Evolutionary conservation across 2,797 vertebrate species (phyloP), one percentile per base, ranked within the genome.

Genomic region (Meda fulgida): DNA sequence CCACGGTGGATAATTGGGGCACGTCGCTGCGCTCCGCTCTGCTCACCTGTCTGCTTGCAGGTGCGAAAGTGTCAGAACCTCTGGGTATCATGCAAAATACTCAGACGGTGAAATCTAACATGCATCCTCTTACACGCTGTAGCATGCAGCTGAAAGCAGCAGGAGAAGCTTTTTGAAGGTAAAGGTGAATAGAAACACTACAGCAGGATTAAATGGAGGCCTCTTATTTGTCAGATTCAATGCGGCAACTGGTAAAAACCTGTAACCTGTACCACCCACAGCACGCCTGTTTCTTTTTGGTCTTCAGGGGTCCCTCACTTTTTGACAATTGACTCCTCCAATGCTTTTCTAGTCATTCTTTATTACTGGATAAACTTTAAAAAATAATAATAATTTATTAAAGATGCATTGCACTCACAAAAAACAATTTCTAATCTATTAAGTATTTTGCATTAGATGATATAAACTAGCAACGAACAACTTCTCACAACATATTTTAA

Each of bases 1-100:
- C 90, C 91, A 90, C 92, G 89, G 89, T 89, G 90, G 92, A 93
- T 94, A 94, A 94, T 93, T 93, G 92, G 91, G 89, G 90, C 89
- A 87, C 83, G 85, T 89, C 87, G 78, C 89, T 40, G 81, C 88
- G 73, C 89, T 43, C 81, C 78, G 86, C 89, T 40, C 87, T 65
- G 72, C 88, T 94, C 94, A 94, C 93, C 94, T 95, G 93, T 93
- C 92, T 91, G 86, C 26, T 55, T 58, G 65, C 93, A 93, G 92
- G 93, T 93, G 92, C 89, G 23, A 80, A 78, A 78, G 90, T 91
- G 89, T 92, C 90, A 87, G 87, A 86, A 73, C 87, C 85, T 85
- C 86, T 70, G 72, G 79, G 70, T 87, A 80, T 89, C 86, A 66
- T 83, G 80, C 34, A 40, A 89, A 80, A 78, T 84, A 78, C 34